phyloP scores from a whole-genome alignment of 2,113 vertebrate genomes.

The Solenodon paradoxus region DNA sequence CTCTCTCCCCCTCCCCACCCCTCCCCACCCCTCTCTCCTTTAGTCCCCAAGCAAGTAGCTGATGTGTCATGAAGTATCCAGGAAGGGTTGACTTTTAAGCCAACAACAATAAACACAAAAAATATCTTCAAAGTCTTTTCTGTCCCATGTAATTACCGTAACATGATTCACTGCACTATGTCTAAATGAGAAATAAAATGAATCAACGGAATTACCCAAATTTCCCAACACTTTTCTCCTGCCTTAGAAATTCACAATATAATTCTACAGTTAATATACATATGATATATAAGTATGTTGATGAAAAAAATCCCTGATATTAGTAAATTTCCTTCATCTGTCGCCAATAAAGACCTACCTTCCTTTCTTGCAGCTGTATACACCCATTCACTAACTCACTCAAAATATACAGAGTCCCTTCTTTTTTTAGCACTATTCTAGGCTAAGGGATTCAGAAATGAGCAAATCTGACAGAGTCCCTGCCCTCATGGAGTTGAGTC shows the following conservation, averaged over 20 bases:
- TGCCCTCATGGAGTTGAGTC: not conserved
- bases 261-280: conserved; percentile 12
- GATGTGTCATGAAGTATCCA: too few relatives aligned
- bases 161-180: conserved; percentile 28
- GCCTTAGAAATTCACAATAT: conserved; percentile 4
- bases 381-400: not conserved
- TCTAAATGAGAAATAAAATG: conserved; percentile 24
- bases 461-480: not conserved
- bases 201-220: conserved; percentile 47
- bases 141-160: conserved; percentile 41
- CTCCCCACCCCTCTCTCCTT: too few relatives aligned
- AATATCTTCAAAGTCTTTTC: conserved; percentile 59
- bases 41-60: too few relatives aligned
- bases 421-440: not conserved
- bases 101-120: conserved; percentile 58
- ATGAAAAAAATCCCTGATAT: not conserved
- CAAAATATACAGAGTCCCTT: not conserved
- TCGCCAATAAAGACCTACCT: not conserved
- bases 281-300: not conserved
- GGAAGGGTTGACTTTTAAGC: conserved; percentile 49
- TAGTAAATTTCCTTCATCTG: not conserved
- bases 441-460: not conserved
- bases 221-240: conserved; percentile 48
- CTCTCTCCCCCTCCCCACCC: too few relatives aligned
- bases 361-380: not conserved